Evolutionary conservation across 1,140 invertebrate species (phyloP).

Genomic region (Subanguina moxae): DNA sequence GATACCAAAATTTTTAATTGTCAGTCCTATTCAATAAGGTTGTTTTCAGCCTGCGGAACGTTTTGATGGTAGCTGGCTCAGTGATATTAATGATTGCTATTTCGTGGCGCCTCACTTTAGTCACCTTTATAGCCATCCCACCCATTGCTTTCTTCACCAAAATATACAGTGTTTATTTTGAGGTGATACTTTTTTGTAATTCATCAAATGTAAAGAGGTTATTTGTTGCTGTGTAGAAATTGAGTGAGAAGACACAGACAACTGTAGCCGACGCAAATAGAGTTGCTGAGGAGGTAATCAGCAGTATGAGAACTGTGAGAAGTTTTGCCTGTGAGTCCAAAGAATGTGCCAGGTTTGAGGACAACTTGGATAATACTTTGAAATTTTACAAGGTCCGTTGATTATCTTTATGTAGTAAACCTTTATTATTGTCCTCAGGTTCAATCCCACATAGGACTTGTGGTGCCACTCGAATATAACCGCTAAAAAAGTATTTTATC

Average conservation of each 20-base stretch:
- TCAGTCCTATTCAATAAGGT: no score
- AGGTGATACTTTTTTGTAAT: constrained; percentile 22
- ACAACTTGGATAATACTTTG: constrained; percentile 32
- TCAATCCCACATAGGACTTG: no score
- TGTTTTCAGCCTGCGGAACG: constrained; percentile 37
- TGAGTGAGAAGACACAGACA: constrained; percentile 52
- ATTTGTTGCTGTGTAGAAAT: constrained; percentile 25
- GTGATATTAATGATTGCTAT: constrained; percentile 61
- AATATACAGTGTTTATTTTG: constrained; percentile 59
- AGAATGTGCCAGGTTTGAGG: constrained; percentile 38
- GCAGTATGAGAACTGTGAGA: constrained; percentile 22
- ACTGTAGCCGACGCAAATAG: constrained; percentile 58
- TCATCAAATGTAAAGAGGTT: neutral
- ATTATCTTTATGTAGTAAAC: constrained; percentile 3
- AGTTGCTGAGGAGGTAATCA: constrained; percentile 56
- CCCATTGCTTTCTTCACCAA: constrained; percentile 60
- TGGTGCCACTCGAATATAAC: no score
- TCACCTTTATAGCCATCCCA: constrained; percentile 61
- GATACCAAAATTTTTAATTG: neutral
- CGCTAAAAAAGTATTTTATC: no score
- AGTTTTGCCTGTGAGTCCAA: constrained; percentile 33
- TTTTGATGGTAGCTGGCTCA: constrained; percentile 52
- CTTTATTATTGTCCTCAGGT: neutral
- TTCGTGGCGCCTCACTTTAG: constrained; percentile 60
- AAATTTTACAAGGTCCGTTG: constrained; percentile 7